Evolutionary conservation across 1,140 invertebrate species (phyloP), one percentile per base, ranked within the genome.

Genomic region (Bradynema listronoti): DNA sequence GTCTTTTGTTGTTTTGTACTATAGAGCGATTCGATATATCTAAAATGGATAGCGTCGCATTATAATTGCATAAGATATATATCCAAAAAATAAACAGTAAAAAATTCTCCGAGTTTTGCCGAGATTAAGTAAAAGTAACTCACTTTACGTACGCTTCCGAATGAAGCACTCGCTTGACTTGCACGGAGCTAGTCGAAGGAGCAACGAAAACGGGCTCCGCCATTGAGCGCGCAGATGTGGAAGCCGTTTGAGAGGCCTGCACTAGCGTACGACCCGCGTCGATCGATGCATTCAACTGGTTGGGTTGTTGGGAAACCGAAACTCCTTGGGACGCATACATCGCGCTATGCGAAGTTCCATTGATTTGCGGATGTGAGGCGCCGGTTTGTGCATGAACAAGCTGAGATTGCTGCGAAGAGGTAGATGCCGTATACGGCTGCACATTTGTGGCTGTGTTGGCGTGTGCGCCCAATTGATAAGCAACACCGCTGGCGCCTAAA

Each of bases 21-120:
- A 45, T 43, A 55, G 3, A 55, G 52, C 22, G 52, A 55, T 55
- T 55, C 52, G 22, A 55, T 55, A 16, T 55, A 55, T 55, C 52
- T 55, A 45, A 22, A 55, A 55, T 43, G 39, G 3, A 45, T 19
- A 51, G 6, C 19, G 11, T 11, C 6, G 49, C 11, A 22, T 43
- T 22, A 22, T 39, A 7, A 22, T 50, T 9, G 52, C n/a, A 24
- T 45, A 53, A 55, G 16, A 7, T 45, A 14, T 53, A 47, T 49
- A 49, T 19, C 11, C 16, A 16, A 49, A 49, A 22, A 9, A 47
- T 7, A 39, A 39, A 39, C 36, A 39, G 11, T 11, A 39, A 39
- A 19, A 39, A 39, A 39, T 39, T 39, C 36, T 11, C 11, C 19
- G 11, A 39, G 19, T 39, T 39, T 11, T 39, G 11, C 11, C 19